Base-by-base conservation (phyloP, 2,113 vertebrate genomes). In the Pholis gunnellus region DNA sequence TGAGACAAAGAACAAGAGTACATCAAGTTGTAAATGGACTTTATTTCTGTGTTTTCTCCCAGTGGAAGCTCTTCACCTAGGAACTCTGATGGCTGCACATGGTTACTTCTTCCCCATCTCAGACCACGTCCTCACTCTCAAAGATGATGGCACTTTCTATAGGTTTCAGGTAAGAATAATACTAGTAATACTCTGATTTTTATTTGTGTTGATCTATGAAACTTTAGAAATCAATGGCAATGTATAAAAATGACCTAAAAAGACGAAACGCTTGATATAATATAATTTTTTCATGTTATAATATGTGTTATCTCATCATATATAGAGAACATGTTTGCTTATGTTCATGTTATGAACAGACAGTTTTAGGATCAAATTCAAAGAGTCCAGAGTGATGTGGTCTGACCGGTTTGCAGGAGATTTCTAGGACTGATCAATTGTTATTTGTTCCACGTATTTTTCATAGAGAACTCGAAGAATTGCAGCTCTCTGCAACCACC, bases 21-120 rank as follows among this genome's bases (percentile, higher is more conserved):
- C 14, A 42, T 22, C 15, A 48, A 59, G 54, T 18, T 82, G 36
- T 83, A 56, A 77, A 74, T 25, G n/a, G 20, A 25, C 9, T 60
- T 57, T 84, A 66, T n/a, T 63, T 65, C 11, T 90, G 44, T 92
- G 77, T 84, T 91, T 86, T 75, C 64, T 84, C 64, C 80, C 92
- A 99, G 98, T 98, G 91, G 98, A 99, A 86, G 98, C 98, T 6
- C 96, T 99, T 72, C 98, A 99, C 93, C 89, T 99, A 92, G 98
- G 98, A 79, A 98, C 97, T 2, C 87, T 99, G 92, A 99, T 99
- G 97, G 98, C 98, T 79, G 98, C 98, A 64, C 97, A 99, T 7
- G 98, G 98, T 38, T 99, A 99, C 95, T 99, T 99, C 95, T 99
- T 99, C 88, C 98, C 98, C 42, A 99, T 99, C 93, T 99, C 98